Base-by-base conservation (phyloP, 2,113 vertebrate genomes). In the Chelonoidis abingdonii region DNA sequence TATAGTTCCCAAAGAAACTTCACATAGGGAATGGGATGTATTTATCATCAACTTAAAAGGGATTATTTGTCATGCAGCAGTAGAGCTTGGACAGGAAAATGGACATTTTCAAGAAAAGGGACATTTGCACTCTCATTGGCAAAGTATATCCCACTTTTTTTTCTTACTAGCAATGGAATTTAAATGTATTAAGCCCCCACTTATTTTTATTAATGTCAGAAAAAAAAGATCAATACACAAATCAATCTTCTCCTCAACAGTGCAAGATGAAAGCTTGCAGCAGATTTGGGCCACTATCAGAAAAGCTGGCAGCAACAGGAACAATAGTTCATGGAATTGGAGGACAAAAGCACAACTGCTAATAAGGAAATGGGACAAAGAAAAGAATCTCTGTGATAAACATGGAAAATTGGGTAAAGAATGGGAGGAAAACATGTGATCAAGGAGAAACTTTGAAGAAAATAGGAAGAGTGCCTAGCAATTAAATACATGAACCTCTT, bases 71-170 rank as follows among this genome's bases (percentile, higher is more conserved):
- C 62, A 65, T 65, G 62, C 14, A 35, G 62, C 62, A 65, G 38
- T 24, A 4, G 24, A 6, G 56, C 8, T 1, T 27, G 9, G 56
- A 35, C 1, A 56, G 80, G 80, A 29, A 76, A 6, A 29, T 29
- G 25, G 47, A 50, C 0, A 3, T 2, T 10, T 80, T 83, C 29
- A 16, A 6, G 8, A 87, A 87, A 2, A 4, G 4, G 2, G 1
- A 75, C 38, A 35, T 3, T 2, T 1, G 1, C 10, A 52, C 2
- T 57, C 54, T 56, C 4, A 81, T 7, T 72, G 4, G 8, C 3
- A 89, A 69, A 92, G 5, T 14, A 25, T 69, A 86, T 82, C 86
- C 54, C 22, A 5, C 44, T 87, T 75, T 27, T 31, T 52, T 9
- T 78, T 35, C 3, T n/a, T 72, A 44, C 50, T 29, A 16, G 49